These are phyloP conservation scores for Catamblyrhynchus diadema DNA, from an alignment of 2,797 vertebrate genomes.

Conservation along the genomic window DNA sequence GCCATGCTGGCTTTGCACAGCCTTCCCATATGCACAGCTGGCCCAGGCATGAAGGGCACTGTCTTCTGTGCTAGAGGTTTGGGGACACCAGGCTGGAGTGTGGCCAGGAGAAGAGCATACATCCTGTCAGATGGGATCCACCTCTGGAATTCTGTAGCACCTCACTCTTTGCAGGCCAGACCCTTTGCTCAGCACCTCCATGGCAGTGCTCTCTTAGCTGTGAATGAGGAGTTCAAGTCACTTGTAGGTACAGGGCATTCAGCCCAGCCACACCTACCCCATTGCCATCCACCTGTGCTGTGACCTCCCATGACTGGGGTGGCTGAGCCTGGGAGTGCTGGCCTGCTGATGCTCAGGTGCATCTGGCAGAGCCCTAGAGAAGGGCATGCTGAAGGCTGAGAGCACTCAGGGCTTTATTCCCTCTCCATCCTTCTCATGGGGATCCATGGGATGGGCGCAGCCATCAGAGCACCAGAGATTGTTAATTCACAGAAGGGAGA, in stretches of 20 bases:
- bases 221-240: background rate
- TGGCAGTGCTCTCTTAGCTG: background rate
- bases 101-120: background rate
- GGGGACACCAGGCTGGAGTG: background rate
- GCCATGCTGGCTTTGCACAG: background rate
- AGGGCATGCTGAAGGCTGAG: background rate
- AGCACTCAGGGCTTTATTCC: background rate
- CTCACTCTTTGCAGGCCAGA: background rate
- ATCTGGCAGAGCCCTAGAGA: background rate
- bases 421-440: background rate
- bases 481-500: background rate
- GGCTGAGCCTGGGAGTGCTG: background rate
- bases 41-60: background rate
- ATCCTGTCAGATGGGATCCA: background rate
- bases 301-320: background rate
- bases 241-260: accelerated
- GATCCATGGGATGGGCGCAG: accelerated
- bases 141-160: background rate
- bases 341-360: background rate
- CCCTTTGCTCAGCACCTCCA: background rate
- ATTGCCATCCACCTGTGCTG: accelerated
- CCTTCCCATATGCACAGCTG: background rate
- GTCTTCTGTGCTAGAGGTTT: background rate
- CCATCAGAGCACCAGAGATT: background rate
- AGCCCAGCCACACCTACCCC: background rate